Percentiles rank a stretch among this genome's conserved stretches.
These are phyloP conservation scores for Gymnopithys bicolor DNA, from an alignment of 2,797 vertebrate species.

Conservation along the genomic window DNA sequence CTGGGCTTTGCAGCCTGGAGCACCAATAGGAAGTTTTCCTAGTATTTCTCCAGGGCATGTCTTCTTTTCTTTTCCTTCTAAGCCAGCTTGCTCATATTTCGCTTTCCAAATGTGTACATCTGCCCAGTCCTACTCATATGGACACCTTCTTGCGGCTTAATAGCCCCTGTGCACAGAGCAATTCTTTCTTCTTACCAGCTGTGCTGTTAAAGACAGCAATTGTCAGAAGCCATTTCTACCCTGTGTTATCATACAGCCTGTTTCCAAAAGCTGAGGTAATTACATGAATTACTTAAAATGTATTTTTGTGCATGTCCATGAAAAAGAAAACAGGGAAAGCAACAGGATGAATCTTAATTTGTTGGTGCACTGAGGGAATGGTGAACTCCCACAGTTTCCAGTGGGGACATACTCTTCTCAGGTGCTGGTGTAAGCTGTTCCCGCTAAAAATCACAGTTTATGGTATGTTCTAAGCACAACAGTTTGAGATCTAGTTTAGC, in stretches of 20 bases:
- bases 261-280: slow-evolving; percentile 17
- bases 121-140: background rate
- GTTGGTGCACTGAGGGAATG: background rate
- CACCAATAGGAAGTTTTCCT: background rate
- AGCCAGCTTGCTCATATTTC: background rate
- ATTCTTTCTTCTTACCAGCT: background rate
- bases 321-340: background rate
- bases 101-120: background rate
- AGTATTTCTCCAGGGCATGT: background rate
- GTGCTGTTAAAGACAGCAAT: background rate
- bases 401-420: background rate
- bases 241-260: background rate
- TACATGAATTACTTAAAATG: background rate
- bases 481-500: background rate
- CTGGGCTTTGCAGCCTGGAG: background rate
- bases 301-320: background rate
- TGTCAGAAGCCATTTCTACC: background rate
- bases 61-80: background rate
- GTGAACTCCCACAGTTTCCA: background rate
- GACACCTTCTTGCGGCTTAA: background rate
- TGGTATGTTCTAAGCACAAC: background rate
- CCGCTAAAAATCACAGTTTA: background rate
- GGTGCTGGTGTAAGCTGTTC: background rate
- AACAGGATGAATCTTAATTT: background rate
- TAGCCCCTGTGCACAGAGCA: background rate